Evolutionary conservation across 1,140 invertebrate species (phyloP).

Genomic region (Drosophila kepulauana): DNA sequence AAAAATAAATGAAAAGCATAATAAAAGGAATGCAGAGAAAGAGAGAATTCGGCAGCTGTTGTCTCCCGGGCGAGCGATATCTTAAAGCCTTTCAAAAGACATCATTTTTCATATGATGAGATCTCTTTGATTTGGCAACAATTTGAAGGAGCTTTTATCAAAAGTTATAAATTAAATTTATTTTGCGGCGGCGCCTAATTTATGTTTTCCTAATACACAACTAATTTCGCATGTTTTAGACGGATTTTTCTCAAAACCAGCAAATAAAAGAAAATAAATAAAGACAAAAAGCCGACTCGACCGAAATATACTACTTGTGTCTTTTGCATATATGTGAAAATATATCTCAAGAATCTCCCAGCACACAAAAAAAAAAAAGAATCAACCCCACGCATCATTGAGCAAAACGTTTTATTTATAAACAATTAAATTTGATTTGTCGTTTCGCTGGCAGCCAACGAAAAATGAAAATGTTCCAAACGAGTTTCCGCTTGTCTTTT

Average conservation of each 20-base stretch:
- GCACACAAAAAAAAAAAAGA: no score
- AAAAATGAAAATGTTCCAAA: constrained; percentile 34
- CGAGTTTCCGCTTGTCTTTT: constrained; percentile 47
- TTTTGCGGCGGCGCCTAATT: constrained; percentile 67
- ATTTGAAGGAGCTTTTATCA: constrained; percentile 60
- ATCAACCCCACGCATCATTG: constrained; percentile 54
- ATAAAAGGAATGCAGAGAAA: constrained; percentile 15
- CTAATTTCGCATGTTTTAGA: constrained; percentile 70
- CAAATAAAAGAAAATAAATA: constrained; percentile 18
- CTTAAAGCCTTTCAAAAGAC: constrained; percentile 13
- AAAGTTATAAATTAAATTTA: constrained; percentile 75
- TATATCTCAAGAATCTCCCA: neutral
- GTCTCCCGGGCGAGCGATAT: constrained; percentile 18
- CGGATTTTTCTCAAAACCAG: constrained; percentile 15
- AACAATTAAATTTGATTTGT: constrained; percentile 83
- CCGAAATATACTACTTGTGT: neutral
- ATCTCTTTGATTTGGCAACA: constrained; percentile 58
- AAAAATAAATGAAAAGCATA: no score
- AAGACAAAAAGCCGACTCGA: constrained; percentile 15
- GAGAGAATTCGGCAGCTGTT: constrained; percentile 35
- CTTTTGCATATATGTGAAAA: neutral
- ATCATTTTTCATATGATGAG: constrained; percentile 4
- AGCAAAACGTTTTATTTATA: constrained; percentile 83
- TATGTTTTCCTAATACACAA: constrained; percentile 79
- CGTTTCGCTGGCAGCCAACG: constrained; percentile 56